These are phyloP conservation scores for Scrobipalpa costella DNA, from an alignment of 2,888 invertebrate species.

Conservation along the genomic window DNA sequence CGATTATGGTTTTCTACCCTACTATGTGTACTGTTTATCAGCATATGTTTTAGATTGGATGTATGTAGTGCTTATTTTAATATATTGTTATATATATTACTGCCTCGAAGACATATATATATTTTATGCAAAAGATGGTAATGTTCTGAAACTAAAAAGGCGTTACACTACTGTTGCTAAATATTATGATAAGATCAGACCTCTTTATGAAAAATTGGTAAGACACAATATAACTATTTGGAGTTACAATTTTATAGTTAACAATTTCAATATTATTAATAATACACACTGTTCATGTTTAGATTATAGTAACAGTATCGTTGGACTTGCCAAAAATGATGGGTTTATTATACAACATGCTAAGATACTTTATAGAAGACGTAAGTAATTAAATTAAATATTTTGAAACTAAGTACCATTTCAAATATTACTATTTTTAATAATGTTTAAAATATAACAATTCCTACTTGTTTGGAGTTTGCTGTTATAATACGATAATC, in stretches of 20 bases:
- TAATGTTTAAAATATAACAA: too few relatives aligned
- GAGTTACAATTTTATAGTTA: neutral
- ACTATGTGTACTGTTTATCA: neutral
- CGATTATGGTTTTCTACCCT: neutral
- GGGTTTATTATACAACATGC: constrained; percentile 13
- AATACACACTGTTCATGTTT: neutral
- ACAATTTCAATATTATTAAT: neutral
- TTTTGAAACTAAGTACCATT: too few relatives aligned
- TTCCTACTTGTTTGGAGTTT: too few relatives aligned
- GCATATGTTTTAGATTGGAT: neutral
- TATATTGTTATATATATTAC: constrained; percentile 15
- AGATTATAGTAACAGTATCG: neutral
- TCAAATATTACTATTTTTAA: too few relatives aligned
- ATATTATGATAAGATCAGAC: constrained; percentile 14
- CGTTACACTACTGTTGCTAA: neutral
- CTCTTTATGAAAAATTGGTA: constrained; percentile 14
- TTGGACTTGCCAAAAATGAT: constrained; percentile 16
- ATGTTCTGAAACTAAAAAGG: neutral
- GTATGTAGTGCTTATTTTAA: constrained; percentile 5
- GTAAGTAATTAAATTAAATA: constrained; percentile 6
- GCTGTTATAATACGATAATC: too few relatives aligned
- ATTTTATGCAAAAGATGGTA: neutral
- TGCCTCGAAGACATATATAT: neutral
- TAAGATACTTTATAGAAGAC: neutral
- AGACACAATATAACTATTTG: neutral